Evolutionary conservation across 2,113 vertebrate genomes (phyloP).

Genomic region (Falco punctatus): DNA sequence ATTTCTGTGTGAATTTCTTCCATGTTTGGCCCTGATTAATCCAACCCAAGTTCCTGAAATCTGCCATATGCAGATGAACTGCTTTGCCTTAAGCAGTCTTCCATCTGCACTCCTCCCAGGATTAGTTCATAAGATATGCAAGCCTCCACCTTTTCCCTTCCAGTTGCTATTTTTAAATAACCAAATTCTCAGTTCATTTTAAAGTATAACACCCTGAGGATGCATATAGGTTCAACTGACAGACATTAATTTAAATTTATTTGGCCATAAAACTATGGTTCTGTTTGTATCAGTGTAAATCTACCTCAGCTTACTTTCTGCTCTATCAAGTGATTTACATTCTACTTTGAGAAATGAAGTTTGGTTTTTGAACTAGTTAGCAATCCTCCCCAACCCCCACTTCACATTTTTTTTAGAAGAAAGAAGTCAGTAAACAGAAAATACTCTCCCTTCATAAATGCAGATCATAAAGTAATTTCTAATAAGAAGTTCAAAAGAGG

Average conservation of each 20-base stretch:
- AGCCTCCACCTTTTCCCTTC: conserved; percentile 30
- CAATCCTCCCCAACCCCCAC: not conserved
- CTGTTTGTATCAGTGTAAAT: not conserved
- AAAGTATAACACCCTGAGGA: not conserved
- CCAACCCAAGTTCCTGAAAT: not conserved
- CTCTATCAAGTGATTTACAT: not conserved
- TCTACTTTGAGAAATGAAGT: not conserved
- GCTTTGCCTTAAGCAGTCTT: conserved; percentile 3
- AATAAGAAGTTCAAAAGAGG: conserved; percentile 72
- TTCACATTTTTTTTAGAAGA: not conserved
- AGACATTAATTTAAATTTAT: conserved; percentile 25
- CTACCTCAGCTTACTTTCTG: not conserved
- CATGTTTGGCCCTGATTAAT: not conserved
- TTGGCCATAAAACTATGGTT: not conserved
- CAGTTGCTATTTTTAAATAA: conserved; percentile 27
- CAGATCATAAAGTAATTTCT: conserved; percentile 52
- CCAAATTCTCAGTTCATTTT: conserved; percentile 19
- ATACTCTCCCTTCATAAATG: conserved; percentile 23
- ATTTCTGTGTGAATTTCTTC: not conserved
- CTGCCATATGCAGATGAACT: not conserved
- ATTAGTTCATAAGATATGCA: conserved; percentile 31
- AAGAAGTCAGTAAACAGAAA: conserved; percentile 47
- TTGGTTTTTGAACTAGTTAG: conserved; percentile 12
- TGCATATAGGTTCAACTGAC: not conserved
- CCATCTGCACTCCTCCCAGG: conserved; percentile 7